These are phyloP conservation scores for Amphibalanus amphitrite DNA, from an alignment of 1,140 invertebrate genomes.

Conservation along the genomic window DNA sequence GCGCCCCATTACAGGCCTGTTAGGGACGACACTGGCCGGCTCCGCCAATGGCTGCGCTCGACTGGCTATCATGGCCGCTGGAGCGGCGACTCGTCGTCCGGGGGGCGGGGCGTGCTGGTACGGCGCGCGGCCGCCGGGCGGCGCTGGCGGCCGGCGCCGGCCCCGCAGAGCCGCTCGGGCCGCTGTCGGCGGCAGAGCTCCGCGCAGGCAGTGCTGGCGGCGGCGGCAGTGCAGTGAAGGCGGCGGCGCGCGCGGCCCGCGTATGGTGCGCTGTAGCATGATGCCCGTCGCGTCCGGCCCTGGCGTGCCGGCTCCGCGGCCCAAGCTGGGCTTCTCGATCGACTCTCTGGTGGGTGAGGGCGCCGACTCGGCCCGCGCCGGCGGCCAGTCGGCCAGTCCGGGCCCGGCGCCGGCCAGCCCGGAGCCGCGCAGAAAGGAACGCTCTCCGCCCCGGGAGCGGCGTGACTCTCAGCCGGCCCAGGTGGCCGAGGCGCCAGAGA, in stretches of 20 bases:
- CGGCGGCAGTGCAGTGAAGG: background rate
- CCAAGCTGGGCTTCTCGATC: conserved; percentile 85
- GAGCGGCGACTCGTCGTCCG: too few relatives aligned
- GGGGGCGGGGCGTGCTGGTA: background rate
- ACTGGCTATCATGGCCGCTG: background rate
- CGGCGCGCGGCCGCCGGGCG: too few relatives aligned
- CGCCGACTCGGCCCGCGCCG: background rate
- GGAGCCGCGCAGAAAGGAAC: background rate
- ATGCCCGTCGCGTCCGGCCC: background rate
- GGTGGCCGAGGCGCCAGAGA: too few relatives aligned
- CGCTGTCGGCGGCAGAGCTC: background rate
- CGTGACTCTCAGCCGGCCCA: too few relatives aligned
- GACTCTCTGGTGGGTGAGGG: conserved; percentile 38
- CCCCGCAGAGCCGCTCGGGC: background rate
- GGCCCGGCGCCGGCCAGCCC: background rate
- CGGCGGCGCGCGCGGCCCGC: too few relatives aligned
- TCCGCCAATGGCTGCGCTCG: background rate
- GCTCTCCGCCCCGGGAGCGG: background rate
- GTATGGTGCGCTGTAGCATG: conserved; percentile 3
- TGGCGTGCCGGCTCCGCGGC: conserved; percentile 23
- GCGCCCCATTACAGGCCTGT: background rate
- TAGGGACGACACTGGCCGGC: background rate
- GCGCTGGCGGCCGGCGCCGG: background rate
- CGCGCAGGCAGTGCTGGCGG: background rate
- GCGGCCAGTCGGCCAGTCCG: background rate